These are phyloP conservation scores for Chionis minor DNA, from an alignment of 2,113 vertebrate genomes.

Conservation along the genomic window DNA sequence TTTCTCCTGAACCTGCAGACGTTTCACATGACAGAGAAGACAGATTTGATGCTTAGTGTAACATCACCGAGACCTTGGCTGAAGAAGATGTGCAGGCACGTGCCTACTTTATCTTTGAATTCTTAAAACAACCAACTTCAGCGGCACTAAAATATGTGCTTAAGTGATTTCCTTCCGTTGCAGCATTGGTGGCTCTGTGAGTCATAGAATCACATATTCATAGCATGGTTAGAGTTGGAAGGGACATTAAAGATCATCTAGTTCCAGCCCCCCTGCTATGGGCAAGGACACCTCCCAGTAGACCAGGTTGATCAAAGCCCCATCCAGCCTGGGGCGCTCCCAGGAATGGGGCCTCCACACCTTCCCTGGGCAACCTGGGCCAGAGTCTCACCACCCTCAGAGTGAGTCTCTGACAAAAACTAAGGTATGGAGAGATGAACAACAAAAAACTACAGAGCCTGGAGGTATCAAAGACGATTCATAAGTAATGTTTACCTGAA, in stretches of 20 bases:
- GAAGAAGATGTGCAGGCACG: neutral
- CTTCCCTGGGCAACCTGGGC: too few species aligned
- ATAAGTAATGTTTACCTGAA: conserved; percentile 72
- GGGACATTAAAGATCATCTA: too few species aligned
- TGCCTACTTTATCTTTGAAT: neutral
- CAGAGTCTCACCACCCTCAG: too few species aligned
- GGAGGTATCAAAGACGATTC: neutral
- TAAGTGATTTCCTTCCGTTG: neutral
- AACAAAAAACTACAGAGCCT: neutral
- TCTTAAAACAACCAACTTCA: neutral
- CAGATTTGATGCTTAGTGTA: neutral
- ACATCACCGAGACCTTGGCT: neutral
- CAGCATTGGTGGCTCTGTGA: neutral
- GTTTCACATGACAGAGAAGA: neutral
- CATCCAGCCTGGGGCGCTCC: too few species aligned
- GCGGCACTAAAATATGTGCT: neutral
- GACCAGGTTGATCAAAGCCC: too few species aligned
- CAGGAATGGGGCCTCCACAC: too few species aligned
- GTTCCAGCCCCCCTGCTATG: too few species aligned
- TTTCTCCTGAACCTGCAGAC: neutral
- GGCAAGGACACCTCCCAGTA: too few species aligned
- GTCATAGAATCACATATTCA: neutral
- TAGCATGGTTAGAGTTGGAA: too few species aligned
- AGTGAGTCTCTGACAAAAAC: neutral
- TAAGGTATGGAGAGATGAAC: neutral